Conservation (phyloP, 1,140 invertebrate species). For the Reticulitermes speratus region DNA sequence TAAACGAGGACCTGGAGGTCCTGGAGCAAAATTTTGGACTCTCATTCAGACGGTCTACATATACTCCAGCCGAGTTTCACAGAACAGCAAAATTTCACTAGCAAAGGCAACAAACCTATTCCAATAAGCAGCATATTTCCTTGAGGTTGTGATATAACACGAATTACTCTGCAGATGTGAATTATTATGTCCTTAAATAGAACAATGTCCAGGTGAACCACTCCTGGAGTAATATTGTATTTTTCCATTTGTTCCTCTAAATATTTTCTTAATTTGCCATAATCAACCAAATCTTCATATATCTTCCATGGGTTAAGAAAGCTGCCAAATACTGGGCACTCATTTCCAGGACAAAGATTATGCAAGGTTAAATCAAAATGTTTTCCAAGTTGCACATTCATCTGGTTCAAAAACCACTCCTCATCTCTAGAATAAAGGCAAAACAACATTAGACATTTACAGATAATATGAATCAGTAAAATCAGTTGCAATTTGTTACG, state of each 20-base stretch:
- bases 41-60: too few species aligned
- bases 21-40: too few species aligned
- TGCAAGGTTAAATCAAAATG: conserved; percentile 77
- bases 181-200: conserved; percentile 82
- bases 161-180: conserved; percentile 75
- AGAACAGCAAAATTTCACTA: too few species aligned
- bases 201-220: conserved; percentile 74
- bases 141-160: conserved; percentile 78
- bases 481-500: not conserved
- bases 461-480: not conserved
- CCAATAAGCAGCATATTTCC: conserved; percentile 83
- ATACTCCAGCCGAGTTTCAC: too few species aligned
- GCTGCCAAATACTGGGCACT: conserved; percentile 71
- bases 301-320: conserved; percentile 72
- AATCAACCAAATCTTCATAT: conserved; percentile 74
- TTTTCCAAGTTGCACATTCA: conserved; percentile 69
- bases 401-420: conserved; percentile 68
- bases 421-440: conserved; percentile 57
- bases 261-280: conserved; percentile 58
- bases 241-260: conserved; percentile 70
- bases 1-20: too few species aligned
- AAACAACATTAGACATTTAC: not conserved
- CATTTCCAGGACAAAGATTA: conserved; percentile 73
- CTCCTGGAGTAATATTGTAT: conserved; percentile 74
- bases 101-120: conserved; percentile 55